These are phyloP conservation scores for Monochamus alternatus DNA, from an alignment of 2,888 invertebrate genomes.

Conservation along the genomic window DNA sequence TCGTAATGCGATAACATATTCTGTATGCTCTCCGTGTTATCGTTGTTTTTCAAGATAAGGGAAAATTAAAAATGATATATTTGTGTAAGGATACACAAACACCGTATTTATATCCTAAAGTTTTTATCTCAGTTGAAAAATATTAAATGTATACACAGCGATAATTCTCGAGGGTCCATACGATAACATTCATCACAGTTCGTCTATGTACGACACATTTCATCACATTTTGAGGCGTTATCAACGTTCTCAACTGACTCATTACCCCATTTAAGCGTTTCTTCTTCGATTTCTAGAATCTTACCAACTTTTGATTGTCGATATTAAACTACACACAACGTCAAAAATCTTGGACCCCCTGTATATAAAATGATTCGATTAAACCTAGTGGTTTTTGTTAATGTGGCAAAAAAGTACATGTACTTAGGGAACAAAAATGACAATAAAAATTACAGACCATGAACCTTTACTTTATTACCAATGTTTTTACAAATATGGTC, in stretches of 20 bases:
- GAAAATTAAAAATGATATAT: constrained; percentile 39
- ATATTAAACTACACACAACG: too few relatives aligned
- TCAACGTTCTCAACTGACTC: not conserved
- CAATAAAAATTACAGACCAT: too few relatives aligned
- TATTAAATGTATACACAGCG: constrained; percentile 36
- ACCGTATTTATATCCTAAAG: constrained; percentile 33
- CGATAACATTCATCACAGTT: constrained; percentile 26
- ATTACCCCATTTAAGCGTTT: too few relatives aligned
- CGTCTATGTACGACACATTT: not conserved
- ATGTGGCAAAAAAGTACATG: too few relatives aligned
- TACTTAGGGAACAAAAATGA: too few relatives aligned
- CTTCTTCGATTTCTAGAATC: too few relatives aligned
- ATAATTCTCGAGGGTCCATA: constrained; percentile 30
- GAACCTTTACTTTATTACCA: too few relatives aligned
- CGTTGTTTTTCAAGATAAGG: constrained; percentile 40
- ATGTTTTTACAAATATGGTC: too few relatives aligned
- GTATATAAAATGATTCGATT: too few relatives aligned
- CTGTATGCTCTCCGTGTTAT: constrained; percentile 30
- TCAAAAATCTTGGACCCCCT: too few relatives aligned
- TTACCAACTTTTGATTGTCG: too few relatives aligned
- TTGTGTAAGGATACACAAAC: constrained; percentile 39
- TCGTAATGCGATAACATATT: constrained; percentile 29
- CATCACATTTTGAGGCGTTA: not conserved
- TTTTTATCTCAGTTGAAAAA: constrained; percentile 36
- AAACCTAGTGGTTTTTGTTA: too few relatives aligned